A percentile compares a stretch with the other conserved stretches of the same genome.
phyloP scores from a whole-genome alignment of 2,888 invertebrate species.

The Agriopis marginaria region DNA sequence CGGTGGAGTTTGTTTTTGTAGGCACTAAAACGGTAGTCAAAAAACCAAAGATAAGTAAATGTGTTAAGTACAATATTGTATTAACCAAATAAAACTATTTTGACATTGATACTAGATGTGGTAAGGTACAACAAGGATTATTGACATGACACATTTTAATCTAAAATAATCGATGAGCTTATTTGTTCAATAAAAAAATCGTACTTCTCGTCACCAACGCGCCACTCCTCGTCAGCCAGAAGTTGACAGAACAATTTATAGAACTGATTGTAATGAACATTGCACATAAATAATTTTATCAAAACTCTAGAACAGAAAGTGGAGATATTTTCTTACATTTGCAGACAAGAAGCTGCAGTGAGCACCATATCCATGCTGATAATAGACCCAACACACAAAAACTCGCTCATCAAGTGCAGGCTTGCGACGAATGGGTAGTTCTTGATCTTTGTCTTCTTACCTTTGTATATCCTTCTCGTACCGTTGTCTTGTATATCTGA shows the following conservation, averaged over 20 bases:
- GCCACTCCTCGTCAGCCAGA: no score
- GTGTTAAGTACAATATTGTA: neutral
- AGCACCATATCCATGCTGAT: conserved; percentile 56
- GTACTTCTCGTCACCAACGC: no score
- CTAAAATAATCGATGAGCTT: no score
- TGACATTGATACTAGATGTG: no score
- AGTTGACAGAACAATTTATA: no score
- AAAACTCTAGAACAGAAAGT: neutral
- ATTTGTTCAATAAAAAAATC: no score
- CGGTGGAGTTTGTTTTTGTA: conserved; percentile 45
- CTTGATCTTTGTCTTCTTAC: conserved; percentile 41
- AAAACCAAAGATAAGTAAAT: neutral
- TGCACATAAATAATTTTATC: no score
- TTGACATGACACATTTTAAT: no score
- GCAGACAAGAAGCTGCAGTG: conserved; percentile 63
- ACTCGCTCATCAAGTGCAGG: conserved; percentile 50
- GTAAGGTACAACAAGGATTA: no score
- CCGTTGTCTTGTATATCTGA: conserved; percentile 4
- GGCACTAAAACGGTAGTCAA: conserved; percentile 39
- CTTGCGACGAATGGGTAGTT: conserved; percentile 58
- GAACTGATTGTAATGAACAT: no score
- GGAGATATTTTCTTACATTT: conserved; percentile 49
- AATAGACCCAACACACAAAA: conserved; percentile 58
- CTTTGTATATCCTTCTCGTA: conserved; percentile 52
- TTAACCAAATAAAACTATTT: neutral